phyloP scores from a whole-genome alignment of 2,888 invertebrate species.

The Netelia melanura region DNA sequence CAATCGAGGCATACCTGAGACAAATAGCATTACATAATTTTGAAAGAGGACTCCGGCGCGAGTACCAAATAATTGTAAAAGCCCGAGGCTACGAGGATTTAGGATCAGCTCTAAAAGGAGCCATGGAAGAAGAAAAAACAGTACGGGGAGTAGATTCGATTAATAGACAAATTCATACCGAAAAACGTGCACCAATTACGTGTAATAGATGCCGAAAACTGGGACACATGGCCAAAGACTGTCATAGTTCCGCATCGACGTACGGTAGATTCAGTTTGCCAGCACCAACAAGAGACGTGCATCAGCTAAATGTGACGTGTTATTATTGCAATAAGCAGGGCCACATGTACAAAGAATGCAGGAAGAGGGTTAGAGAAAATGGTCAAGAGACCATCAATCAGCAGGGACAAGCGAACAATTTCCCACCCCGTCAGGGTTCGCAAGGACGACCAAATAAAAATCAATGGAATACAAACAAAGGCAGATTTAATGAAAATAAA shows the following conservation, averaged over 20 bases:
- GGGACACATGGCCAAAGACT: not conserved
- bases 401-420: too few species aligned
- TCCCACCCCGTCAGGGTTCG: too few species aligned
- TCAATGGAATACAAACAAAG: too few species aligned
- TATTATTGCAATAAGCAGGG: not conserved
- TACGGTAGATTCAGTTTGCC: not conserved
- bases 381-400: not conserved
- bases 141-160: not conserved
- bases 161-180: not conserved
- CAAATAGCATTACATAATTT: not conserved
- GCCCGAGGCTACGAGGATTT: too few species aligned
- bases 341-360: not conserved
- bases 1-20: not conserved
- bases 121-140: too few species aligned
- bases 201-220: not conserved
- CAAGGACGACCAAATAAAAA: too few species aligned
- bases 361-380: not conserved
- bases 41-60: not conserved
- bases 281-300: too few species aligned
- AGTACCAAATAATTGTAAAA: not conserved
- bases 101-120: too few species aligned
- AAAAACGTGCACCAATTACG: not conserved
- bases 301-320: not conserved
- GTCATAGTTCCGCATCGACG: not conserved
- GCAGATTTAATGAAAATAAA: too few species aligned